phyloP scores from a whole-genome alignment of 2,888 invertebrate genomes.

The Biston stratarius region DNA sequence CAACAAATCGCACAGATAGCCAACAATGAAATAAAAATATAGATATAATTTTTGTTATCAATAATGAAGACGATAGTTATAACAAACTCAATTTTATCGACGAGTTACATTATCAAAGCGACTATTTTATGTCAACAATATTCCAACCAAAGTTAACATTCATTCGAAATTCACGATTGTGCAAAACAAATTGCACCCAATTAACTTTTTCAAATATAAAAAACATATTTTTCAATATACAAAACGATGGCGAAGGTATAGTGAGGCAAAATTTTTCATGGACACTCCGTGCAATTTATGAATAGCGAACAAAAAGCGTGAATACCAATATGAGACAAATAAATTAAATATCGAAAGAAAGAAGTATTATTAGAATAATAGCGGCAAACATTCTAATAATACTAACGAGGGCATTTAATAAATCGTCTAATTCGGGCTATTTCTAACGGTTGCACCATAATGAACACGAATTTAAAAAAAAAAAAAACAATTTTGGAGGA shows the following conservation, averaged over 20 bases:
- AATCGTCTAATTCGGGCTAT: too few relatives aligned
- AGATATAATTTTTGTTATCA: too few relatives aligned
- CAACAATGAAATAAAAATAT: too few relatives aligned
- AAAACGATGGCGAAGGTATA: constrained; percentile 26
- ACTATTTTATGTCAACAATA: not conserved
- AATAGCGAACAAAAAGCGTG: constrained; percentile 33
- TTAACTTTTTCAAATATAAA: constrained; percentile 4
- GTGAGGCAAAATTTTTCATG: constrained; percentile 23
- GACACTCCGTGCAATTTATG: constrained; percentile 34
- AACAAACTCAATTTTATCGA: too few relatives aligned
- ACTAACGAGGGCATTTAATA: too few relatives aligned
- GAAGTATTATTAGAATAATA: constrained; percentile 29
- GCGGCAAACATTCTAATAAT: too few relatives aligned
- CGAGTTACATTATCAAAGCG: too few relatives aligned
- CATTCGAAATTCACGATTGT: constrained; percentile 4
- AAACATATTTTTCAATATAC: constrained; percentile 27
- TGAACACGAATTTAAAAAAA: too few relatives aligned
- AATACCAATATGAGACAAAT: constrained; percentile 38
- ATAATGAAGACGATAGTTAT: too few relatives aligned
- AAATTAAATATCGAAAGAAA: constrained; percentile 49
- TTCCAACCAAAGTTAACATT: not conserved
- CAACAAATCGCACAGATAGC: too few relatives aligned
- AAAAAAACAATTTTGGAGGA: too few relatives aligned
- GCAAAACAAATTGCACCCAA: constrained; percentile 13
- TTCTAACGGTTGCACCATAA: too few relatives aligned